A percentile compares a stretch with the other conserved stretches of the same genome.
These are phyloP conservation scores for Zaprionus kolodkinae DNA, from an alignment of 1,140 invertebrate species.

Conservation along the genomic window DNA sequence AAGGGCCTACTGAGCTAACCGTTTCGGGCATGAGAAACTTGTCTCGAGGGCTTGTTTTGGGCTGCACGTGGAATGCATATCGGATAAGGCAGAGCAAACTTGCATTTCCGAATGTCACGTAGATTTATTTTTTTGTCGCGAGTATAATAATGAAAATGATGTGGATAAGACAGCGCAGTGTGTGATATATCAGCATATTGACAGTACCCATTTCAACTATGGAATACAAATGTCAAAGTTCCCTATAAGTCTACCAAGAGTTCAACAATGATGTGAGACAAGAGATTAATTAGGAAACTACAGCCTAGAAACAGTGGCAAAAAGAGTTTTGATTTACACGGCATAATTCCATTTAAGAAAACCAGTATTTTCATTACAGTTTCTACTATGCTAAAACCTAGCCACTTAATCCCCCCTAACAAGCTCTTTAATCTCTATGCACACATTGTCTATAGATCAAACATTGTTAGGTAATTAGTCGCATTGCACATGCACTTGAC, in stretches of 20 bases:
- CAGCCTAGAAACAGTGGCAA: background rate
- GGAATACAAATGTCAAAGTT: constrained; percentile 8
- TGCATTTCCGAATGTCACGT: constrained; percentile 67
- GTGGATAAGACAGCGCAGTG: constrained; percentile 30
- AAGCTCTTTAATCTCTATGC: constrained; percentile 12
- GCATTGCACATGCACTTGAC: constrained; percentile 23
- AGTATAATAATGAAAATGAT: constrained; percentile 8
- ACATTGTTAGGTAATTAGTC: constrained; percentile 22
- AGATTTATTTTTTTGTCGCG: constrained; percentile 37
- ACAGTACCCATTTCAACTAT: constrained; percentile 13
- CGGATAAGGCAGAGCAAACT: constrained; percentile 45
- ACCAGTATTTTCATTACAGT: background rate
- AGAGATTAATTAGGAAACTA: background rate
- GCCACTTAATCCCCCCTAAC: too few relatives aligned
- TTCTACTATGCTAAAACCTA: background rate
- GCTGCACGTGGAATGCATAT: constrained; percentile 67
- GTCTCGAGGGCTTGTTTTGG: constrained; percentile 50
- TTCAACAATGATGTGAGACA: background rate
- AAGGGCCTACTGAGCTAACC: constrained; percentile 29
- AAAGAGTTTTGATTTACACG: background rate
- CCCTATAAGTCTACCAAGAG: background rate
- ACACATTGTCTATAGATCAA: constrained; percentile 6
- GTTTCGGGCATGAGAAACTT: constrained; percentile 34
- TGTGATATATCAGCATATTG: constrained; percentile 4
- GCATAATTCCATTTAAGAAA: background rate